A percentile compares a stretch with the other conserved stretches of the same genome.
These are phyloP conservation scores for Rhinoraja longicauda DNA, from an alignment of 2,797 vertebrate species.

Conservation along the genomic window DNA sequence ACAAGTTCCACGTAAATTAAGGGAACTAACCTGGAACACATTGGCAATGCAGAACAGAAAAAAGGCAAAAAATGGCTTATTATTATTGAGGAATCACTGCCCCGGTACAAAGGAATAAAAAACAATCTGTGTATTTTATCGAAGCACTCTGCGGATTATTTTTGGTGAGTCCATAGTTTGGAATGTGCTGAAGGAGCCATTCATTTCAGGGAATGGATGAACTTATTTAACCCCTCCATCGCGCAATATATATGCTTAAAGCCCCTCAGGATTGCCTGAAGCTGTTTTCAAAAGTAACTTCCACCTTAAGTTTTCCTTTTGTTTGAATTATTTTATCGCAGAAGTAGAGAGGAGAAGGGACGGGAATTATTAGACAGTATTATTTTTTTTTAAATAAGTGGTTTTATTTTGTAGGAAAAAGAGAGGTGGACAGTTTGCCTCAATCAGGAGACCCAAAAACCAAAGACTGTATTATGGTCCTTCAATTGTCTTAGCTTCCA, in stretches of 20 bases:
- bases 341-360: no score
- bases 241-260: background rate
- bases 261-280: background rate
- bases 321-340: no score
- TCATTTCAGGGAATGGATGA: background rate
- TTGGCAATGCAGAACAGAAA: background rate
- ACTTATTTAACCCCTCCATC: slow-evolving; percentile 1
- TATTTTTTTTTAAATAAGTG: no score
- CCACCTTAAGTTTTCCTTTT: background rate
- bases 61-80: slow-evolving; percentile 1
- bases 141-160: background rate
- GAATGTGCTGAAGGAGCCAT: slow-evolving; percentile 30
- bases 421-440: background rate
- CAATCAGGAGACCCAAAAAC: no score
- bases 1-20: background rate
- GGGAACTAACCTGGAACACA: background rate
- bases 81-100: slow-evolving; percentile 13
- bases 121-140: background rate
- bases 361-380: background rate
- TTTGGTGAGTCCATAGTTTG: background rate
- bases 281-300: background rate
- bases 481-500: background rate
- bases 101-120: background rate
- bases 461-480: background rate
- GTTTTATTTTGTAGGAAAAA: background rate